phyloP scores from a whole-genome alignment of 2,888 invertebrate species.

The Embidobia sp. region DNA sequence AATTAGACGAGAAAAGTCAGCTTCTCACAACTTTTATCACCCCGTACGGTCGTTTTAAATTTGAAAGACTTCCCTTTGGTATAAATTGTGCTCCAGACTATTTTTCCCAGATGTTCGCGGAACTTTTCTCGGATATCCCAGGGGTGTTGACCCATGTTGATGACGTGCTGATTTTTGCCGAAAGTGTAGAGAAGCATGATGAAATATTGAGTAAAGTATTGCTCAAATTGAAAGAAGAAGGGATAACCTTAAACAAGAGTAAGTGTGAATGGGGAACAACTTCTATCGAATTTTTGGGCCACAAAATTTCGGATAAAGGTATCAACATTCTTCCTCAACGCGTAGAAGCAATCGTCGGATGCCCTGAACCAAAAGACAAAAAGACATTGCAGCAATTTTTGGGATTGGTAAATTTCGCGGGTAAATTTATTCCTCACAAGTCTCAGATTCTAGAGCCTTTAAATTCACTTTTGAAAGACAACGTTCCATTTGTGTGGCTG shows the following conservation, averaged over 20 bases:
- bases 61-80: slow-evolving; percentile 64
- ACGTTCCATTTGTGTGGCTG: slow-evolving; percentile 65
- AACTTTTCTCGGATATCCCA: slow-evolving; percentile 38
- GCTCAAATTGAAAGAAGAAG: slow-evolving; percentile 56
- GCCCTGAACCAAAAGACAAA: slow-evolving; percentile 66
- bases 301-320: slow-evolving; percentile 66
- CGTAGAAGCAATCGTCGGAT: slow-evolving; percentile 64
- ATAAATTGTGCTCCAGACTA: slow-evolving; percentile 51
- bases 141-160: slow-evolving; percentile 43
- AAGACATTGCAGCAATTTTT: slow-evolving; percentile 64
- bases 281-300: slow-evolving; percentile 70
- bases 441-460: slow-evolving; percentile 23
- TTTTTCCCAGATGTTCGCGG: slow-evolving; percentile 48
- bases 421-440: slow-evolving; percentile 65
- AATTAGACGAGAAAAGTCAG: slow-evolving; percentile 56
- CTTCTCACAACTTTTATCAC: slow-evolving; percentile 64
- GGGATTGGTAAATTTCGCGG: slow-evolving; percentile 65
- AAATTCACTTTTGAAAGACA: slow-evolving; percentile 63
- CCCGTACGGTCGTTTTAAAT: slow-evolving; percentile 62
- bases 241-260: slow-evolving; percentile 67
- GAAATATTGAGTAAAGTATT: slow-evolving; percentile 65
- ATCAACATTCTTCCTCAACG: slow-evolving; percentile 63
- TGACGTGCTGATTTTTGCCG: slow-evolving; percentile 62
- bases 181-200: slow-evolving; percentile 65
- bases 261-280: slow-evolving; percentile 70